These are phyloP conservation scores for Potorous gilbertii DNA, from an alignment of 2,797 vertebrate species.

Conservation along the genomic window DNA sequence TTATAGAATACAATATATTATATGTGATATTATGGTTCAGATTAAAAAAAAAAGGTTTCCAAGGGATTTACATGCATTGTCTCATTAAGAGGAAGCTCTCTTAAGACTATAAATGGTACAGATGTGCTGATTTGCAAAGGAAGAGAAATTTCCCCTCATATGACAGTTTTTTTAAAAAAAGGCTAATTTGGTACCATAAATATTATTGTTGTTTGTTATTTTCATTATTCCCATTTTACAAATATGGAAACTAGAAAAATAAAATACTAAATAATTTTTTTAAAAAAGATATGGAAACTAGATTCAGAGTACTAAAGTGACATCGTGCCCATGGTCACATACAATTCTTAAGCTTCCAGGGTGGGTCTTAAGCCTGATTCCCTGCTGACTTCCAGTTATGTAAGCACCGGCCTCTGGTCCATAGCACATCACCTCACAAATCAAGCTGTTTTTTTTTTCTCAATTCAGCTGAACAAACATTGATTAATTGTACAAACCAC, in stretches of 20 bases:
- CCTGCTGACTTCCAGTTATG: background rate
- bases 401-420: background rate
- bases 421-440: background rate
- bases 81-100: too few relatives aligned
- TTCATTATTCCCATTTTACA: background rate
- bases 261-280: too few relatives aligned
- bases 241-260: background rate
- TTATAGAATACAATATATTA: background rate
- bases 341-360: background rate
- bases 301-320: background rate
- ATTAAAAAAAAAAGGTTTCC: background rate
- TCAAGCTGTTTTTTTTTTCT: background rate
- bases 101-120: background rate
- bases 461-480: background rate
- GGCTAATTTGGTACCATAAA: background rate
- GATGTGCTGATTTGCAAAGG: background rate
- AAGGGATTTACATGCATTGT: background rate
- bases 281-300: background rate
- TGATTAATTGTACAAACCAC: background rate
- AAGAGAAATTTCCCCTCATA: background rate
- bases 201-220: background rate
- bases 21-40: background rate
- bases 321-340: background rate
- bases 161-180: background rate
- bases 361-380: background rate